Base-by-base conservation (phyloP, 2,888 invertebrate species). In the Acronicta psi region DNA sequence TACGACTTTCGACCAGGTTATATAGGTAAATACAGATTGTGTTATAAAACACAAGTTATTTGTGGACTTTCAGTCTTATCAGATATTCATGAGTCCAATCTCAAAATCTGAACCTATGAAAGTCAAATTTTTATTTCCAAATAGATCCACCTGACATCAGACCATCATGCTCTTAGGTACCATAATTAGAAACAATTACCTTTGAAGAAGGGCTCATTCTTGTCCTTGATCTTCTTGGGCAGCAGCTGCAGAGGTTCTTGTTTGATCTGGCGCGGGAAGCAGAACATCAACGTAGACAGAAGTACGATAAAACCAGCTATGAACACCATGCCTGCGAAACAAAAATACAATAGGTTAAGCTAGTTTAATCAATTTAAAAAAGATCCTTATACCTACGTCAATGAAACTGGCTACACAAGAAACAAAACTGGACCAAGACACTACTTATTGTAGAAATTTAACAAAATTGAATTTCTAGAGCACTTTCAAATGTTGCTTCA, bases 201-300 rank as follows among this genome's bases (percentile, higher is more conserved):
- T 95, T 95, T 95, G 56, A 96, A 92, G 75, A 95, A 94, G 1
- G 96, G 95, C 52, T 95, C 95, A 17, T 81, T 74, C 64, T 89
- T 92, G 18, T 85, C 87, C 47, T 86, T 86, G 57, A 59, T 82
- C 69, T 88, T 91, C 79, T 86, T 90, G 8, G 84, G 83, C 18
- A 85, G 86, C 23, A 75, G 81, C 20, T 86, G 89, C 66, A 86
- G 47, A 79, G 94, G 95, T 89, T 94, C 86, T 55, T 86, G 81
- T 40, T 95, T 95, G 85, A 98, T 95, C 84, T 97, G 95, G 69
- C 96, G 96, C 59, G 98, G 98, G 89, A 99, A 99, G 72, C 97
- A 97, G 92, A 98, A 98, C 97, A 99, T 98, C 53, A 98, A 96
- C 51, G 97, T 90, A 1, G 98, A 97, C 55, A 98, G 96, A 57